These are phyloP conservation scores for Thymallus thymallus DNA, from an alignment of 2,113 vertebrate genomes.

Conservation along the genomic window DNA sequence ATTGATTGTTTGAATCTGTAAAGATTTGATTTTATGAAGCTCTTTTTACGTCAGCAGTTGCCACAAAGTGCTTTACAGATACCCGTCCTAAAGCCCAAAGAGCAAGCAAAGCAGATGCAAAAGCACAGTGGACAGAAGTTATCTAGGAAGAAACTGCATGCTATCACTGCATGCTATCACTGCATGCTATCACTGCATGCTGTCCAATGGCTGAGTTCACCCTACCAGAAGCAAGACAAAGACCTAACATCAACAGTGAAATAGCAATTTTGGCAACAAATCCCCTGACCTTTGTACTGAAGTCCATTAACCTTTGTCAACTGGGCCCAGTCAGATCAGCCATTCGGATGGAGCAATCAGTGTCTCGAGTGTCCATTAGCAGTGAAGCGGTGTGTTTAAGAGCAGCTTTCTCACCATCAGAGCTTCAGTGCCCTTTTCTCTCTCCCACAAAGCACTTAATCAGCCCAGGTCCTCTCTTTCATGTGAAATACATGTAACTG, in stretches of 20 bases:
- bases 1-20: too few relatives aligned
- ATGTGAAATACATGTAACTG: not conserved
- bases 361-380: conserved; percentile 27
- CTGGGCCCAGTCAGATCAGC: not conserved
- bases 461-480: not conserved
- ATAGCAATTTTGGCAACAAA: conserved; percentile 27
- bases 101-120: too few relatives aligned
- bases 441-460: conserved; percentile 11
- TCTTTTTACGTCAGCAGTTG: too few relatives aligned
- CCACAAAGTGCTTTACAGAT: too few relatives aligned
- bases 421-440: conserved; percentile 36
- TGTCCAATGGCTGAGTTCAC: not conserved
- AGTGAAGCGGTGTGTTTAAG: not conserved
- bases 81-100: too few relatives aligned
- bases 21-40: too few relatives aligned
- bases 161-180: not conserved
- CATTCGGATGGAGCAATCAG: conserved; percentile 17
- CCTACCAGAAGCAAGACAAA: not conserved
- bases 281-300: conserved; percentile 37
- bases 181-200: not conserved
- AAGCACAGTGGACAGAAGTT: too few relatives aligned
- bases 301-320: conserved; percentile 53
- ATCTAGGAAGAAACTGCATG: not conserved
- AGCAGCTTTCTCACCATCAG: conserved; percentile 5
- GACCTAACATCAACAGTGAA: not conserved